Evolutionary conservation across 1,140 invertebrate genomes (phyloP), one percentile per base, ranked within the genome.

Genomic region (Muscidifurax raptorellus): DNA sequence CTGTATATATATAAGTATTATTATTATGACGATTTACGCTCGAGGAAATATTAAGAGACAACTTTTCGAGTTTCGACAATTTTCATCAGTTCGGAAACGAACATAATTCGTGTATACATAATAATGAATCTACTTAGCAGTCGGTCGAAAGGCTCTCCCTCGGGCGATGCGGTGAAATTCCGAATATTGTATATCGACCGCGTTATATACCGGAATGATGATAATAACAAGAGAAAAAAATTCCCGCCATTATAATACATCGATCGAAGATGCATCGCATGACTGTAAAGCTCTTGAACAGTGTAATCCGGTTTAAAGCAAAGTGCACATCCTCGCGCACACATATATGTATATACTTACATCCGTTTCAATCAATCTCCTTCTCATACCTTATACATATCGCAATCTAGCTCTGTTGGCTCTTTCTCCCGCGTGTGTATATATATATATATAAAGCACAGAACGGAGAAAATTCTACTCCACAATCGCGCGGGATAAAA

Each of bases 301-400:
- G 12, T 18, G 2, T 80, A 71, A 47, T 44, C 40, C 2, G 22
- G 10, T 80, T 69, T 32, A 72, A 44, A 59, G 12, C 22, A 18
- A 47, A 71, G 18, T 32, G 67, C n/a, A 52, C 25, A 10, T 6
- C 2, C 28, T 81, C 32, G 18, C 44, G 66, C 64, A 82, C 76
- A 82, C 30, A 40, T 25, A 74, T n/a, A n/a, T n/a, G n/a, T n/a
- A n/a, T n/a, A n/a, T n/a, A n/a, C n/a, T n/a, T n/a, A n/a, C n/a
- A n/a, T 40, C 27, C 12, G 30, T 47, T 69, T 47, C 72, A 67
- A 83, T 78, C 59, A 83, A 78, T 83, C 82, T 52, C 44, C 76
- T 6, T 30, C 59, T 83, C 75, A 71, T 83, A 69, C 18, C 27
- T 83, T 77, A 83, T 83, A 83, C 82, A 78, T 40, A 59, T 59